A percentile compares a stretch with the other conserved stretches of the same genome.
Evolutionary conservation across 2,113 vertebrate genomes (phyloP).

Genomic region (Craseonycteris thonglongyai): DNA sequence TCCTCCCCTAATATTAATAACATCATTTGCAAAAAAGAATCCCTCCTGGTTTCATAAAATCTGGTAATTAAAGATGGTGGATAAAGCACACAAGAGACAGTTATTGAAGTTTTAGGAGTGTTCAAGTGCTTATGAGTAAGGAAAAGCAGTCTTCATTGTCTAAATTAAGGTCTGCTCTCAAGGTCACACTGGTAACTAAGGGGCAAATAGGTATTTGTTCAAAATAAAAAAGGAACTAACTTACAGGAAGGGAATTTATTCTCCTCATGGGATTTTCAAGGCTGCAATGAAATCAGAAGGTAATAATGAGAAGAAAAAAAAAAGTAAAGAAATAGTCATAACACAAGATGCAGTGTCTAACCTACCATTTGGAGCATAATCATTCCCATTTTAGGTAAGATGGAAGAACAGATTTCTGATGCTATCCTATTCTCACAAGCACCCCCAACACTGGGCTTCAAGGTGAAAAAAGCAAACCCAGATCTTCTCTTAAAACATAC

Average conservation of each 20-base stretch:
- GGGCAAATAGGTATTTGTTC: neutral
- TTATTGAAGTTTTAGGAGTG: neutral
- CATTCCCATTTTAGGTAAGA: neutral
- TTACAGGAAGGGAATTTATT: slow-evolving; percentile 81
- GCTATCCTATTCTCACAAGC: neutral
- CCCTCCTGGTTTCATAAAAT: neutral
- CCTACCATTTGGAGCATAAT: fast-evolving
- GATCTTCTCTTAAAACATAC: neutral
- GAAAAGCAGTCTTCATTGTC: neutral
- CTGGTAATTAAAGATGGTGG: neutral
- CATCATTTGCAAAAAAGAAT: neutral
- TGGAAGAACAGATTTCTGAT: neutral
- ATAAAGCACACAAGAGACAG: neutral
- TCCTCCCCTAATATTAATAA: neutral
- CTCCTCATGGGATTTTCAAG: slow-evolving; percentile 76
- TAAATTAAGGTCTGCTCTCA: neutral
- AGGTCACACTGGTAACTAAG: neutral
- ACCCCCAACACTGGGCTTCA: fast-evolving
- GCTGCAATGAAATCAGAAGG: slow-evolving; percentile 61
- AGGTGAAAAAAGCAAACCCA: neutral
- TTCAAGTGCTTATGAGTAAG: neutral
- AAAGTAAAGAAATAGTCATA: neutral
- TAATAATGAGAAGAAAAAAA: neutral
- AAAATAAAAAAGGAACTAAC: slow-evolving; percentile 38
- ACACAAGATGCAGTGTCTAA: neutral